phyloP scores from a whole-genome alignment of 2,797 vertebrate species.

The Delichon dasypus region DNA sequence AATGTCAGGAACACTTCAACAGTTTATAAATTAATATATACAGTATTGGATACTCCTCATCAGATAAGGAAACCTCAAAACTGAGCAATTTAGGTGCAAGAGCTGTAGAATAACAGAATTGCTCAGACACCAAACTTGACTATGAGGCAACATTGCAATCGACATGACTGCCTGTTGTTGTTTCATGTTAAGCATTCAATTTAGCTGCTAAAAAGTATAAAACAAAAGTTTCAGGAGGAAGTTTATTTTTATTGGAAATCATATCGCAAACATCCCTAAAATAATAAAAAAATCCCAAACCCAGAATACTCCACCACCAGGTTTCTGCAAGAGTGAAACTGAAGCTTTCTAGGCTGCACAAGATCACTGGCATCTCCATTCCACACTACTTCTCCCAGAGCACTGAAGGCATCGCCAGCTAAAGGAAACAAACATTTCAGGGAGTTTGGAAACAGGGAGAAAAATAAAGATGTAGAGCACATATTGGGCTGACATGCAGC shows the following conservation, averaged over 20 bases:
- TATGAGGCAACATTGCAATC: background rate
- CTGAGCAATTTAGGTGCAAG: conserved; percentile 18
- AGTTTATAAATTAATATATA: conserved; percentile 59
- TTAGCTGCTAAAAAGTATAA: conserved; percentile 30
- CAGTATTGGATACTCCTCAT: conserved; percentile 19
- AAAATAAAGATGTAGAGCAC: background rate
- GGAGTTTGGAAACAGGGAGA: background rate
- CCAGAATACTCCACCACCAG: background rate
- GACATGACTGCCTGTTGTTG: background rate
- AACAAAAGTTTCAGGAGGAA: conserved; percentile 34
- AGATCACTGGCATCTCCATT: background rate
- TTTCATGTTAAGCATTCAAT: background rate
- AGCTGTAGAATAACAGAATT: background rate
- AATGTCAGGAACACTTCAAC: conserved; percentile 37
- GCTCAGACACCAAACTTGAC: background rate
- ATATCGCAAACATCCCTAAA: conserved; percentile 33
- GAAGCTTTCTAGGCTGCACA: background rate
- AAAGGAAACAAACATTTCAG: accelerated
- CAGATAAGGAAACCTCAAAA: conserved; percentile 25
- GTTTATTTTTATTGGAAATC: conserved; percentile 34
- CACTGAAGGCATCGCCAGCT: background rate
- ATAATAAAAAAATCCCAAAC: background rate
- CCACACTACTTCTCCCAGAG: background rate
- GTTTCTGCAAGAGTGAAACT: background rate
- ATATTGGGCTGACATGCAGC: background rate